These are phyloP conservation scores for Piprites chloris DNA, from an alignment of 2,113 vertebrate genomes.

Conservation along the genomic window DNA sequence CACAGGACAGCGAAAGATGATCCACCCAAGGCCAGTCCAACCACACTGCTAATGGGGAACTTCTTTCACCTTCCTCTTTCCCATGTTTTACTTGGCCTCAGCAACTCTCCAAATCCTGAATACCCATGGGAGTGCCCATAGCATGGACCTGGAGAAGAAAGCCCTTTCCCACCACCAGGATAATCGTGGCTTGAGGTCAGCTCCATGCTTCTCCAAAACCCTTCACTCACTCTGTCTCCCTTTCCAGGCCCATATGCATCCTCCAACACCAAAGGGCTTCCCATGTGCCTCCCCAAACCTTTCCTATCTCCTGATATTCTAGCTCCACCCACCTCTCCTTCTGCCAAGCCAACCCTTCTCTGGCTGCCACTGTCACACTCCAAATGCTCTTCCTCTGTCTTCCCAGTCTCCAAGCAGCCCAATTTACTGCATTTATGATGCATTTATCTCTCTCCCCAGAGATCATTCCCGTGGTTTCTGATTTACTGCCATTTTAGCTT, in stretches of 20 bases:
- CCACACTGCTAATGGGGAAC: not conserved
- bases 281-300: not conserved
- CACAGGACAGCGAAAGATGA: not conserved
- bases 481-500: not conserved
- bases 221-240: fast-evolving
- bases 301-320: not conserved
- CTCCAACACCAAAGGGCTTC: not conserved
- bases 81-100: not conserved
- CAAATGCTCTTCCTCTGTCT: not conserved
- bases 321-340: not conserved
- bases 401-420: not conserved
- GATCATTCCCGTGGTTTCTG: not conserved
- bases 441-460: not conserved
- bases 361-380: not conserved
- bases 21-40: not conserved
- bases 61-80: not conserved
- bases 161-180: not conserved
- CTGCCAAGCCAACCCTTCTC: not conserved
- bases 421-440: not conserved
- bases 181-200: not conserved
- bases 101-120: not conserved
- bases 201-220: fast-evolving
- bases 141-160: not conserved
- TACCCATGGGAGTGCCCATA: not conserved
- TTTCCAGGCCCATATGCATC: not conserved